Evolutionary conservation across 1,140 invertebrate genomes (phyloP), one percentile per base, ranked within the genome.

Genomic region (Arion vulgaris): DNA sequence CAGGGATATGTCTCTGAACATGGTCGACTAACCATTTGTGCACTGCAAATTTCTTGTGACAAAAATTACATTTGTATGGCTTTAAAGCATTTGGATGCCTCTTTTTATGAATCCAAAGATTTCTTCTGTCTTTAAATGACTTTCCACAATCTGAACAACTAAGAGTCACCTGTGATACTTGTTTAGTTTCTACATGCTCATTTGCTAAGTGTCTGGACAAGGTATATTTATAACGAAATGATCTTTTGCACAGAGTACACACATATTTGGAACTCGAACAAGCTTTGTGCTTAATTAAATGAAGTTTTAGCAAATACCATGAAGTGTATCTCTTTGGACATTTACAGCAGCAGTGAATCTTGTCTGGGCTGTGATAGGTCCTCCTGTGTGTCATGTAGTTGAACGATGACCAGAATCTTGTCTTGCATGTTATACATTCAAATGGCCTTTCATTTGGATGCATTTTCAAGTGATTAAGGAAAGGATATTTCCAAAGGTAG

Each of bases 41-140:
- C 68, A 71, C 26, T 36, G 68, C 68, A 71, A 71, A 71, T 36
- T 17, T 34, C 68, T 4, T 17, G 15, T n/a, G 13, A 39, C 68
- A 71, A 23, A 71, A 36, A 39, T 71, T 5, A 71, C 68, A 71
- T 71, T 34, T 71, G 68, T 36, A 71, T 32, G 68, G 68, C 38
- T 71, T n/a, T 36, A 36, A 5, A 39, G 68, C 7, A 71, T 71
- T 34, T 34, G 68, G 26, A 39, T 71, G 68, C 32, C 68, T 34
- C 38, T 71, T 71, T 34, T 34, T 1, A n/a, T 71, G 68, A 39
- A 71, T 71, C 32, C 11, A 71, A 17, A 71, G 38, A 13, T 36
- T 34, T 71, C 32, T 9, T 32, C 68, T 71, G 68, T 34, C 68
- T 71, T 23, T 2, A 39, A 71, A 71, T 71, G 68, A 36, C 34